phyloP scores from a whole-genome alignment of 2,113 vertebrate genomes.

The Apeltes quadracus region DNA sequence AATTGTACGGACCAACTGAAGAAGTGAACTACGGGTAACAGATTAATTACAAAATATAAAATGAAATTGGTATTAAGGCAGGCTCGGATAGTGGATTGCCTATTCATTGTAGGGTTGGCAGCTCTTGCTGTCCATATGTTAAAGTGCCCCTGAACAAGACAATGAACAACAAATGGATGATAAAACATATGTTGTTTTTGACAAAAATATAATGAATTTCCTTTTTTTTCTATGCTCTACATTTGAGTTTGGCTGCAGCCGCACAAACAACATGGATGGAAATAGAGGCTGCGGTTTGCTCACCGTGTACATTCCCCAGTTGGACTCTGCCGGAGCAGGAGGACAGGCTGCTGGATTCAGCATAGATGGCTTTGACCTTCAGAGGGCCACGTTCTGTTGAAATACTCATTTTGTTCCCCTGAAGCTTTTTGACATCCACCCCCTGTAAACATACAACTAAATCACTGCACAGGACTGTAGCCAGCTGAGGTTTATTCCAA shows the following conservation, averaged over 20 bases:
- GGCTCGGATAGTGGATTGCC: not conserved
- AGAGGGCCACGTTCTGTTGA: constrained; percentile 88
- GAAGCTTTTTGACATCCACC: constrained; percentile 90
- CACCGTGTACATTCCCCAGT: constrained; percentile 91
- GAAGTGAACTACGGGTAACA: not conserved
- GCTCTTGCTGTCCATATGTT: not conserved
- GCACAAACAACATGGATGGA: not conserved
- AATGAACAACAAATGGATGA: not conserved
- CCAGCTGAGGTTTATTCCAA: not conserved
- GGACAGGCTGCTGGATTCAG: constrained; percentile 85
- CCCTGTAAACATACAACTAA: constrained; percentile 74
- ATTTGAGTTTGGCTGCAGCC: not conserved
- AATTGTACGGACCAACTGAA: too few relatives aligned
- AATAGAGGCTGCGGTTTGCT: constrained; percentile 57
- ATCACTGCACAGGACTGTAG: constrained; percentile 1
- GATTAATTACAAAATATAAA: not conserved
- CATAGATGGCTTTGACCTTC: constrained; percentile 90
- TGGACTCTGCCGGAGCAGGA: constrained; percentile 86
- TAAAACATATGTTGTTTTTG: not conserved
- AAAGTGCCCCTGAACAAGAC: not conserved
- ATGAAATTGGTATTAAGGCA: not conserved
- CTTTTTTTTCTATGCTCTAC: not conserved
- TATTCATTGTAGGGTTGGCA: not conserved
- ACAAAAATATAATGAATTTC: not conserved
- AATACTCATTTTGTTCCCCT: constrained; percentile 88